Evolutionary conservation across 2,888 invertebrate species (phyloP), one percentile per base, ranked within the genome.

Genomic region (Drosophila differens): DNA sequence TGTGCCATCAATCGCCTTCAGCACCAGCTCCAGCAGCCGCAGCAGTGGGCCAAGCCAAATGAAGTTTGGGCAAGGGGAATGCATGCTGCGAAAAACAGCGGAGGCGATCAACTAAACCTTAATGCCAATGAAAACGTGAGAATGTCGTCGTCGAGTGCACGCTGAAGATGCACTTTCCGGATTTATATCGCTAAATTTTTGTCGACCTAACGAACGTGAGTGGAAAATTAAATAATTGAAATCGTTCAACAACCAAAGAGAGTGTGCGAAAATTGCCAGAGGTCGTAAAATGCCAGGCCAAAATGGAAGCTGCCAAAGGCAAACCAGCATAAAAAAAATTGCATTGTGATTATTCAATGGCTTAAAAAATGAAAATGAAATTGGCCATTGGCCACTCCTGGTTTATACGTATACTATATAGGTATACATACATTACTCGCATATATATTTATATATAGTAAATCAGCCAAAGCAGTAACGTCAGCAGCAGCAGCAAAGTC

Each of bases 51-150:
- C 85, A 85, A 86, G 81, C 74, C 88, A 85, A 86, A 84, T 89
- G 82, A 85, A 76, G 41, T 16, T 33, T 30, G 25, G 32, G 59
- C 69, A 35, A 14, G 12, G 47, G 7, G 44, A 7, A 28, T 47
- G 25, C 47, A 54, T 47, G 54, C 60, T 6, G 58, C 41, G 4
- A 30, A 25, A 52, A 35, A 28, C 58, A 39, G 69, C 47, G 67
- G 53, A 82, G 82, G 76, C 74, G 85, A 80, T 87, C 87, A 75
- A 77, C 83, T 70, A 73, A 83, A 73, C 79, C 75, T 85, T 88
- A 86, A 90, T 90, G 90, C 86, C 86, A 90, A 82, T 82, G 89
- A 80, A 90, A 87, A 90, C 87, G 90, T 87, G 87, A 89, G 90
- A 87, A 87, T 89, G 86, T 80, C 86, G 82, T 62, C 75, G 76